These are phyloP conservation scores for Semotilus atromaculatus DNA, from an alignment of 2,797 vertebrate species.

Conservation along the genomic window DNA sequence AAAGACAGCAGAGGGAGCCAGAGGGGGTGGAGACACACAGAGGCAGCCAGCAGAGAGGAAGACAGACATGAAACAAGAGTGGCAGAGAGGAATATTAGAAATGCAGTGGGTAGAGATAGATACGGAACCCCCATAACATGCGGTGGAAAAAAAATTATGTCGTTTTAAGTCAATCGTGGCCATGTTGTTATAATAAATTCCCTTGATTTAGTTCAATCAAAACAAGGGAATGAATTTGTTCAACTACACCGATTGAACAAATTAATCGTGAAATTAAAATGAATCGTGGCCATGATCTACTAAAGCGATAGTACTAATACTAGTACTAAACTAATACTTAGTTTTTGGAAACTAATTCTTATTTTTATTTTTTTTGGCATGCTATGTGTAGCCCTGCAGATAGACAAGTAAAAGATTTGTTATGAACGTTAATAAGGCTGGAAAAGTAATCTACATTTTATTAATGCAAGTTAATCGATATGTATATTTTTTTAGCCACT, in stretches of 20 bases:
- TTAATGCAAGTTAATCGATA: not conserved
- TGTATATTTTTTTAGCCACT: not conserved
- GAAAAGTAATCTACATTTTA: not conserved
- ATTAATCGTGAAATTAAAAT: too few relatives aligned
- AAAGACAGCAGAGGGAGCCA: constrained; percentile 82
- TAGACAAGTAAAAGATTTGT: not conserved
- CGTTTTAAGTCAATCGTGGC: not conserved
- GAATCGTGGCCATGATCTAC: not conserved
- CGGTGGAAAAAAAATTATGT: not conserved
- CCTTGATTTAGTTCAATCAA: not conserved
- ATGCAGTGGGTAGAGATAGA: constrained; percentile 8
- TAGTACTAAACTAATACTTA: too few relatives aligned
- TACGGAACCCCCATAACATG: too few relatives aligned
- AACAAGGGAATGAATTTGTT: not conserved
- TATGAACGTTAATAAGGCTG: not conserved
- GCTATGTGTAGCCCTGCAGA: too few relatives aligned
- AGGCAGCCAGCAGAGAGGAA: constrained; percentile 65
- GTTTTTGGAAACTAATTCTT: too few relatives aligned
- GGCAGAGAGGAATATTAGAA: constrained; percentile 57
- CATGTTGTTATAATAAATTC: not conserved
- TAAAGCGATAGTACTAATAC: not conserved
- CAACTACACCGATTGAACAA: too few relatives aligned
- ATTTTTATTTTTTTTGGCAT: too few relatives aligned
- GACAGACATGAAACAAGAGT: constrained; percentile 60
- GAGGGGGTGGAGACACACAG: constrained; percentile 73